A percentile compares a stretch with the other conserved stretches of the same genome.
phyloP scores from a whole-genome alignment of 2,113 vertebrate species.

The Pelmatolapia mariae region DNA sequence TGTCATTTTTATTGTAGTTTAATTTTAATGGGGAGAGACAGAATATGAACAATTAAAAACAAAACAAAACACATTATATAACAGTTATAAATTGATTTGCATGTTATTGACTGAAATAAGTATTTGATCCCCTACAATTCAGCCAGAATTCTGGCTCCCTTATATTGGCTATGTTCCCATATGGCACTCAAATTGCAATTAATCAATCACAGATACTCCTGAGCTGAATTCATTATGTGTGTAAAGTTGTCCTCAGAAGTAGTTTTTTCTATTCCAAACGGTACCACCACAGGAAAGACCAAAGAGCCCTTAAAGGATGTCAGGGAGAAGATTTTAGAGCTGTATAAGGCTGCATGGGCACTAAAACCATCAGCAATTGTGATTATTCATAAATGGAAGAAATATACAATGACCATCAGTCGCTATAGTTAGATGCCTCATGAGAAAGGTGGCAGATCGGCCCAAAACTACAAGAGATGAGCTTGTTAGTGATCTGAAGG shows the following conservation, averaged over 20 bases:
- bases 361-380: not conserved
- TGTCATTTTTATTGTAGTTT: not conserved
- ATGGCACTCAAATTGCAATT: not conserved
- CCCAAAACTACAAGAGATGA: not conserved
- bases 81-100: not conserved
- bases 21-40: not conserved
- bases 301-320: not conserved
- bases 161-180: not conserved
- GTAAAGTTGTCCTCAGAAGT: not conserved
- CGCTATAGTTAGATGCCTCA: not conserved
- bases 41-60: not conserved
- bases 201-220: not conserved
- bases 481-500: not conserved
- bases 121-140: not conserved
- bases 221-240: not conserved
- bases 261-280: not conserved
- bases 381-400: not conserved
- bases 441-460: not conserved
- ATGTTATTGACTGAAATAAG: not conserved
- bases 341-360: not conserved
- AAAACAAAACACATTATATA: not conserved
- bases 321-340: not conserved
- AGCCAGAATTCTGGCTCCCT: not conserved
- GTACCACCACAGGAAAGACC: not conserved
- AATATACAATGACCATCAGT: not conserved